phyloP scores from a whole-genome alignment of 2,113 vertebrate genomes.

The Tursiops truncatus region DNA sequence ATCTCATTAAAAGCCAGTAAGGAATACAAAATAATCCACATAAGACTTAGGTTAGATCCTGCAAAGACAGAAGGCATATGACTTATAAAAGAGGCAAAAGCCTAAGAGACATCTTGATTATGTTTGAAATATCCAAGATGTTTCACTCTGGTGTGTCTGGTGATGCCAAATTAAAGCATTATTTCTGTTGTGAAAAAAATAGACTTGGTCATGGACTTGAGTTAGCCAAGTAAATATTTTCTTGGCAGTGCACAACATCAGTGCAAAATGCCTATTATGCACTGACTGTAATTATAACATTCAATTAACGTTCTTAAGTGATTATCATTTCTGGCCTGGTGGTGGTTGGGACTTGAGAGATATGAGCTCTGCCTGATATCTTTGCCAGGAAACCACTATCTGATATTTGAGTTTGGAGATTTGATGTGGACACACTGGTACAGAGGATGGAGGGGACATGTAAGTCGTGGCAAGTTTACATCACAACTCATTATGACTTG shows the following conservation, averaged over 20 bases:
- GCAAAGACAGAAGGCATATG: constrained; percentile 23
- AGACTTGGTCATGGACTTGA: constrained; percentile 73
- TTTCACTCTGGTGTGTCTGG: constrained; percentile 62
- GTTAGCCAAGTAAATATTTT: constrained; percentile 80
- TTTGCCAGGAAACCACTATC: constrained; percentile 28
- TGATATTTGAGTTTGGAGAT: constrained; percentile 41
- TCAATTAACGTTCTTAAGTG: constrained; percentile 77
- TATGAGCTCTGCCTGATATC: constrained; percentile 28
- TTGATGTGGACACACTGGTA: neutral
- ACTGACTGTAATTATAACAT: constrained; percentile 74
- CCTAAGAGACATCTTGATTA: constrained; percentile 50
- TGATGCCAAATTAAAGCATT: constrained; percentile 71
- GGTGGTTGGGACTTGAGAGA: constrained; percentile 55
- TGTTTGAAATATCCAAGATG: constrained; percentile 59
- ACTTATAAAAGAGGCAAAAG: constrained; percentile 20
- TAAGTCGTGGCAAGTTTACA: neutral
- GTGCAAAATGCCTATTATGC: constrained; percentile 76
- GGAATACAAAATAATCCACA: neutral
- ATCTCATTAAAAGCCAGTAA: constrained; percentile 35
- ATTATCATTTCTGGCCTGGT: constrained; percentile 68
- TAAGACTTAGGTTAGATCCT: neutral
- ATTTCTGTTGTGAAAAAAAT: constrained; percentile 70
- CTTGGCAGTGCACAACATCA: constrained; percentile 71
- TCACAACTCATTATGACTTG: neutral
- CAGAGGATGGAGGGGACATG: neutral